Evolutionary conservation across 1,140 invertebrate species (phyloP).

Genomic region (Tetramorium parvispinum): DNA sequence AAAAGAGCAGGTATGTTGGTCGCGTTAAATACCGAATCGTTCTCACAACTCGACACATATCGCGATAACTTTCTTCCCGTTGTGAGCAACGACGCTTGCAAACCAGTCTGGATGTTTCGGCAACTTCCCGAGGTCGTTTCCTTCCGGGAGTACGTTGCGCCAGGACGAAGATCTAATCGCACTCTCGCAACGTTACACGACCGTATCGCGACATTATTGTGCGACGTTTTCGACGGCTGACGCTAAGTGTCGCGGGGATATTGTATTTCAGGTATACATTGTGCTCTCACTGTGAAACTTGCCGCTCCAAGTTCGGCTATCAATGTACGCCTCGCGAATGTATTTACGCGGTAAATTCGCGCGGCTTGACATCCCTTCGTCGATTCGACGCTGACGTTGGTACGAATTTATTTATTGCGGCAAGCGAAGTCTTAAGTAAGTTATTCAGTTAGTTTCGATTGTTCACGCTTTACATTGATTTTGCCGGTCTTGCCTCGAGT

Average conservation of each 20-base stretch:
- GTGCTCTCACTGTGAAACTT: constrained; percentile 49
- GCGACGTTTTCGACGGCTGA: constrained; percentile 57
- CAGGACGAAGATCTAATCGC: constrained; percentile 53
- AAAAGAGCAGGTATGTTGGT: not conserved
- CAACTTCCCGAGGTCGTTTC: constrained; percentile 59
- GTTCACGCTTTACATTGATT: constrained; percentile 46
- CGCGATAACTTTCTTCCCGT: constrained; percentile 51
- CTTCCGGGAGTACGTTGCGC: constrained; percentile 40
- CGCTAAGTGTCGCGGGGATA: constrained; percentile 54
- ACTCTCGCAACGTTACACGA: constrained; percentile 40
- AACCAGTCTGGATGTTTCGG: constrained; percentile 35
- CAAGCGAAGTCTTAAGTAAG: constrained; percentile 42
- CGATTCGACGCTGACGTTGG: constrained; percentile 29
- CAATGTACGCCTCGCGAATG: constrained; percentile 42
- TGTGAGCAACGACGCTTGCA: constrained; percentile 34
- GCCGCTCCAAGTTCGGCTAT: constrained; percentile 52
- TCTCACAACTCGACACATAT: constrained; percentile 2
- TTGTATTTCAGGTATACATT: constrained; percentile 56
- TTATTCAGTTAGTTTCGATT: constrained; percentile 45
- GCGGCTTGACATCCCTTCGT: constrained; percentile 30
- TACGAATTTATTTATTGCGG: constrained; percentile 44
- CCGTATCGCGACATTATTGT: constrained; percentile 56
- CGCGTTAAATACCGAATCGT: constrained; percentile 1
- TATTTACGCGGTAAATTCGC: constrained; percentile 35
- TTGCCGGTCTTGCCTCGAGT: not conserved